These are phyloP conservation scores for Myotis myotis DNA, from an alignment of 2,797 vertebrate species.

Conservation along the genomic window DNA sequence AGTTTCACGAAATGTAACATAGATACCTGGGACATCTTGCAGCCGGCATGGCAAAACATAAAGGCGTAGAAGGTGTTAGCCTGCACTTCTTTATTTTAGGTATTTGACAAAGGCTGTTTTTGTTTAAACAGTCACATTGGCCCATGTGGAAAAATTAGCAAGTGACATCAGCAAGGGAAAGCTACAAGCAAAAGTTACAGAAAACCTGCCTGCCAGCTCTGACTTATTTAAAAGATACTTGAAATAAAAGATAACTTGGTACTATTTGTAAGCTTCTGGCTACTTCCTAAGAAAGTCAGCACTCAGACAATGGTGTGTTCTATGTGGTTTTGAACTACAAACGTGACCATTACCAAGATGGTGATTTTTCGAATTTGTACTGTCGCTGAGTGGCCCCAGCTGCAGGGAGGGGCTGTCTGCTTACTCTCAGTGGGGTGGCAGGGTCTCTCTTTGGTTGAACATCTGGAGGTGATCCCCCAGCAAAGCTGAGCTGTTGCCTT, in stretches of 20 bases:
- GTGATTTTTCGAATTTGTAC: conserved; percentile 19
- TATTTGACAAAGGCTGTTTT: conserved; percentile 54
- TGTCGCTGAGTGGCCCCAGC: conserved; percentile 50
- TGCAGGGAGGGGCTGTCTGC: conserved; percentile 21
- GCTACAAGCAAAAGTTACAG: conserved; percentile 40
- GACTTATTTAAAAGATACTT: conserved; percentile 31
- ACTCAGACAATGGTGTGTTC: background rate
- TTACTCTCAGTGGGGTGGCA: conserved; percentile 65
- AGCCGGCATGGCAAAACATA: background rate
- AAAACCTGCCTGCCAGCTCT: conserved; percentile 47
- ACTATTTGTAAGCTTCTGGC: conserved; percentile 8
- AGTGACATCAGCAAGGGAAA: conserved; percentile 54
- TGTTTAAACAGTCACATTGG: conserved; percentile 52
- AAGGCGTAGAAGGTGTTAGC: conserved; percentile 11
- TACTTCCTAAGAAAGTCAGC: background rate
- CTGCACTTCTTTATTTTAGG: conserved; percentile 24
- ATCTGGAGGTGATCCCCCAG: conserved; percentile 75
- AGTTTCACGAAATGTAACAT: background rate
- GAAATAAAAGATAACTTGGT: conserved; percentile 1
- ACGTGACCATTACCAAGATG: conserved; percentile 5
- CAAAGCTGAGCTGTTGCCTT: conserved; percentile 72
- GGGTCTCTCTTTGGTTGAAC: conserved; percentile 64
- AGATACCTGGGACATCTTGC: background rate
- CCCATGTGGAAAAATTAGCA: conserved; percentile 62
- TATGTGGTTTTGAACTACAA: conserved; percentile 38